Evolutionary conservation across 2,113 vertebrate genomes (phyloP), one percentile per base, ranked within the genome.

Genomic region (Mungos mungo): DNA sequence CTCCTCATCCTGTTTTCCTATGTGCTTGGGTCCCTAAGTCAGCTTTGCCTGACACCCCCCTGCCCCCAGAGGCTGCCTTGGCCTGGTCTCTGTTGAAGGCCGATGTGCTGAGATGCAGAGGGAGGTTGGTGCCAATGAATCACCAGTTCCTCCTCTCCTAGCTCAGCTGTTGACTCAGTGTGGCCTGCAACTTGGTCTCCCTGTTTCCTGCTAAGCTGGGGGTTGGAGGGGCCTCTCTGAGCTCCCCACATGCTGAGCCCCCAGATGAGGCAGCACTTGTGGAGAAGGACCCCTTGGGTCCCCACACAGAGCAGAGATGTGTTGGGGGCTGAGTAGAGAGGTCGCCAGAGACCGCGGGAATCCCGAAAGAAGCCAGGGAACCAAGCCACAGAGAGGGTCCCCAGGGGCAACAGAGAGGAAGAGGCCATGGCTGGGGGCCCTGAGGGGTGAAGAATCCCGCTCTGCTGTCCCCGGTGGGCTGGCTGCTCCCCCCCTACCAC

Each of bases 401-500:
- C 96, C 52, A 41, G 90, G 94, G 96, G 95, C 18, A 13, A 72
- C 89, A 27, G 18, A 81, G 91, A 96, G 95, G 92, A 95, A 93
- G 91, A 96, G 91, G 96, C 96, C 95, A 35, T 31, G 71, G 80
- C 77, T 88, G 76, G 90, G 95, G 90, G 66, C 92, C 88, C 84
- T 47, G 88, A 91, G 88, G 96, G 97, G 96, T 97, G 94, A 97
- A 90, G 97, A 93, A 80, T 68, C 84, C 85, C 3, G 3, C 93
- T 97, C 92, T 72, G 54, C 83, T 93, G 95, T 97, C 96, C 98
- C 97, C 52, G 68, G 97, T 98, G 97, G 97, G 92, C 97, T 76
- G 94, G 85, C 94, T 92, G 91, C 97, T 97, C 94, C 96, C 97
- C 97, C 96, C 96, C 85, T 41, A 69, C 84, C 98, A 98, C 98